These are phyloP conservation scores for Atherinomorus stipes DNA, from an alignment of 2,113 vertebrate genomes.

Conservation along the genomic window DNA sequence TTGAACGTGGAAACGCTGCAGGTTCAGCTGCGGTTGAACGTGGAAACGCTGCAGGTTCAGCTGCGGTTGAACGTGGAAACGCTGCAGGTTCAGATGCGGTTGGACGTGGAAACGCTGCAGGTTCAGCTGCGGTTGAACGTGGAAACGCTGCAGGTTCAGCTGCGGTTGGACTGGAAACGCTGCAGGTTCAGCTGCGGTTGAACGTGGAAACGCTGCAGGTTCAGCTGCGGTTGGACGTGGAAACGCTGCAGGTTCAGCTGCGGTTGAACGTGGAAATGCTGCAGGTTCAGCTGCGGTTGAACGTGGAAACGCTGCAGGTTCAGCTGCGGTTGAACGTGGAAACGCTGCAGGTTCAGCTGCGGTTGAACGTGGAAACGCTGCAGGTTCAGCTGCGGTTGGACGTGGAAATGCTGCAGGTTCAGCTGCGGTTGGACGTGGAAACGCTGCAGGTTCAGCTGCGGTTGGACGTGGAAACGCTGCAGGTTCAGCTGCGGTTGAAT, in stretches of 20 bases:
- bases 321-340: too few relatives aligned
- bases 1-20: conserved; percentile 5
- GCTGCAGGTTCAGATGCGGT: background rate
- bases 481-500: conserved; percentile 10
- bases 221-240: too few relatives aligned
- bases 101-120: background rate
- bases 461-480: conserved; percentile 5
- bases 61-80: too few relatives aligned
- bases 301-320: background rate
- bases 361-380: conserved; percentile 8
- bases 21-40: conserved; percentile 12
- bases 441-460: background rate
- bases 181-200: conserved; percentile 4
- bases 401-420: background rate
- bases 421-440: too few relatives aligned
- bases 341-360: background rate
- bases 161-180: too few relatives aligned
- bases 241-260: background rate
- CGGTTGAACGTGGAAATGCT: too few relatives aligned
- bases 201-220: background rate
- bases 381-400: conserved; percentile 7
- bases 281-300: conserved; percentile 7
- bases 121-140: conserved; percentile 17
- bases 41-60: background rate
- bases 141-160: background rate